phyloP scores from a whole-genome alignment of 1,140 invertebrate species.

The Zophobas atratus region DNA sequence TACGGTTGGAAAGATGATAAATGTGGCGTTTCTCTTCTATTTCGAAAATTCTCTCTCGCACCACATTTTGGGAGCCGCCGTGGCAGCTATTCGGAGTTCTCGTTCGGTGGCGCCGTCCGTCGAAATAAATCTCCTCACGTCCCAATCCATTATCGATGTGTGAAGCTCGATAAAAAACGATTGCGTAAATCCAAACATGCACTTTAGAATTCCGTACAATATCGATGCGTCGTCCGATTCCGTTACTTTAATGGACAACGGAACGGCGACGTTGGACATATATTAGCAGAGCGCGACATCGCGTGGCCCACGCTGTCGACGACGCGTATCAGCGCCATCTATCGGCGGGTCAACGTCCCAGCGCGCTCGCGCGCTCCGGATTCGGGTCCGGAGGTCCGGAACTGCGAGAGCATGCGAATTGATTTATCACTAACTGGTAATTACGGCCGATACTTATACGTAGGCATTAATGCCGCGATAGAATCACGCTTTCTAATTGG shows the following conservation, averaged over 20 bases:
- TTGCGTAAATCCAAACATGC: conserved; percentile 26
- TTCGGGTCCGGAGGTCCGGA: conserved; percentile 19
- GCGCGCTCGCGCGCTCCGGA: not conserved
- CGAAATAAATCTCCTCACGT: not conserved
- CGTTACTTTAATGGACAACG: conserved; percentile 51
- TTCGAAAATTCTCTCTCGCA: no score
- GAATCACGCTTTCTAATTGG: conserved; percentile 33
- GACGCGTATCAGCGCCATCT: conserved; percentile 45
- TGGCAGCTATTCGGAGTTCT: no score
- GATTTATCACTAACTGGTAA: conserved; percentile 24
- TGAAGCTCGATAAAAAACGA: not conserved
- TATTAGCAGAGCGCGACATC: conserved; percentile 49
- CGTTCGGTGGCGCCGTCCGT: not conserved
- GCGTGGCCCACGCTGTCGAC: conserved; percentile 47
- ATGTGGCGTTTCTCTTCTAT: no score
- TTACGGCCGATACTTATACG: conserved; percentile 11
- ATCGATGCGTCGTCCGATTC: conserved; percentile 48
- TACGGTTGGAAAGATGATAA: no score
- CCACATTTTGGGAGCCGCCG: no score
- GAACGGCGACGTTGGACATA: conserved; percentile 34
- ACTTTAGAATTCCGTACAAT: conserved; percentile 49
- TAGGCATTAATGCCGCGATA: conserved; percentile 24
- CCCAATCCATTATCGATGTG: not conserved
- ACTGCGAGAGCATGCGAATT: conserved; percentile 5
- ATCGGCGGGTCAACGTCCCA: conserved; percentile 38